A percentile compares a stretch with the other conserved stretches of the same genome.
Conservation (phyloP, 2,113 vertebrate species). For the Drymodes brunneopygia region DNA sequence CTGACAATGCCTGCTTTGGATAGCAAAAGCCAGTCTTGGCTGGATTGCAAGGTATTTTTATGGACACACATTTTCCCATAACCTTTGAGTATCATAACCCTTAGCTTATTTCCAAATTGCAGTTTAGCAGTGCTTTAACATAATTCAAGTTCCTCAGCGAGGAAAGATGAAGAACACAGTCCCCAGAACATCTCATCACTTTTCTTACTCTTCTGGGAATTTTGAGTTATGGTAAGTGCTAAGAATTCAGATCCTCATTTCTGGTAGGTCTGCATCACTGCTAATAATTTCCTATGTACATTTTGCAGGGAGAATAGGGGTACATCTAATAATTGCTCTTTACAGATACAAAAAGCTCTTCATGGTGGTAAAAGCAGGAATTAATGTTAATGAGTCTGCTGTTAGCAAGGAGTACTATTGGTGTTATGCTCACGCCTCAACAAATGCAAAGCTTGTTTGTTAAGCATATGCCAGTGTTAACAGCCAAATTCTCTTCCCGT, state of each 20-base stretch:
- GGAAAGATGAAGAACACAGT: not conserved
- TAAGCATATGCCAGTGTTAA: constrained; percentile 66
- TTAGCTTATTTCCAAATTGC: not conserved
- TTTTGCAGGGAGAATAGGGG: not conserved
- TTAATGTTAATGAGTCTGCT: constrained; percentile 69
- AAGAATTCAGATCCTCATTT: not conserved
- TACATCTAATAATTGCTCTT: constrained; percentile 26
- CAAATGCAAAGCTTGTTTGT: constrained; percentile 58
- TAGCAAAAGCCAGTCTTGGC: not conserved
- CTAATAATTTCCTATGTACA: not conserved
- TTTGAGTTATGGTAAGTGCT: not conserved
- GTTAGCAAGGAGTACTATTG: constrained; percentile 51
- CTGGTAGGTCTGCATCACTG: not conserved
- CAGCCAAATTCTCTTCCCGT: constrained; percentile 63
- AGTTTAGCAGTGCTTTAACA: not conserved
- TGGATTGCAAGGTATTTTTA: not conserved
- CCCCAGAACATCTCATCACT: not conserved
- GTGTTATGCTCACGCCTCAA: constrained; percentile 46
- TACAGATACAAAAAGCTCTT: constrained; percentile 38
- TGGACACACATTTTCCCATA: not conserved
- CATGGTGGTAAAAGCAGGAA: constrained; percentile 41
- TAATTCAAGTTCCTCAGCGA: not conserved
- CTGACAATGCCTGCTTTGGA: not conserved
- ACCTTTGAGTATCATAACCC: not conserved
- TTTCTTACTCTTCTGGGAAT: not conserved